Evolutionary conservation across 2,113 vertebrate genomes (phyloP).

Genomic region (Leptodactylus fuscus): DNA sequence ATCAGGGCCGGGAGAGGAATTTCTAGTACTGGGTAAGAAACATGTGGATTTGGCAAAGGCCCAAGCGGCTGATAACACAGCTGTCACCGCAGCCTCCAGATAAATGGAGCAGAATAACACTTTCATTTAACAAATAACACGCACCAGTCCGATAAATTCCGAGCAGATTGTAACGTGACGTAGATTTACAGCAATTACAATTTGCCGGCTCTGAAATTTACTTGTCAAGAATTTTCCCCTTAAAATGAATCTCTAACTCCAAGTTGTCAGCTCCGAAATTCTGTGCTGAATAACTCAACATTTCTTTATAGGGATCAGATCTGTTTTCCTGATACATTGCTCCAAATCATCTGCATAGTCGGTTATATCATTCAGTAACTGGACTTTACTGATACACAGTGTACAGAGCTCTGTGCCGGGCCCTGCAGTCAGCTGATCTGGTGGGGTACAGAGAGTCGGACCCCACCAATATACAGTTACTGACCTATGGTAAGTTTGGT

Average conservation of each 20-base stretch:
- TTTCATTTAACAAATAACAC: conserved; percentile 10
- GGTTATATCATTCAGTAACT: too few relatives aligned
- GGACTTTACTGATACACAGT: too few relatives aligned
- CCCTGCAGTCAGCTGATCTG: too few relatives aligned
- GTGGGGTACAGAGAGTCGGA: too few relatives aligned
- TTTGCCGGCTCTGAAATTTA: not conserved
- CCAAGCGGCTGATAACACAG: not conserved
- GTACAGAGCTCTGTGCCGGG: too few relatives aligned
- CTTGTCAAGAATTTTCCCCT: not conserved
- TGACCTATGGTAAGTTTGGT: too few relatives aligned
- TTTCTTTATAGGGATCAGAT: not conserved
- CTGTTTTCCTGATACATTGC: not conserved
- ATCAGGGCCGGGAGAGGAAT: not conserved
- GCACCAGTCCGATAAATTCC: not conserved
- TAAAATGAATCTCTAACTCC: not conserved
- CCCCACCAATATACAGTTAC: too few relatives aligned
- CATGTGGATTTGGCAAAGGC: not conserved
- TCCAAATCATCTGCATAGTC: not conserved
- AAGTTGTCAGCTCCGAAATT: not conserved
- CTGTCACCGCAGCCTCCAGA: conserved; percentile 16
- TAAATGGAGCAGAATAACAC: conserved; percentile 48
- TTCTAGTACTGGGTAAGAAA: not conserved
- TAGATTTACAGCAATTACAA: not conserved
- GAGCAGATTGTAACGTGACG: not conserved
- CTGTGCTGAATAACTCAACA: not conserved